Evolutionary conservation across 1,140 invertebrate species (phyloP).

Genomic region (Steinernema feltiae): DNA sequence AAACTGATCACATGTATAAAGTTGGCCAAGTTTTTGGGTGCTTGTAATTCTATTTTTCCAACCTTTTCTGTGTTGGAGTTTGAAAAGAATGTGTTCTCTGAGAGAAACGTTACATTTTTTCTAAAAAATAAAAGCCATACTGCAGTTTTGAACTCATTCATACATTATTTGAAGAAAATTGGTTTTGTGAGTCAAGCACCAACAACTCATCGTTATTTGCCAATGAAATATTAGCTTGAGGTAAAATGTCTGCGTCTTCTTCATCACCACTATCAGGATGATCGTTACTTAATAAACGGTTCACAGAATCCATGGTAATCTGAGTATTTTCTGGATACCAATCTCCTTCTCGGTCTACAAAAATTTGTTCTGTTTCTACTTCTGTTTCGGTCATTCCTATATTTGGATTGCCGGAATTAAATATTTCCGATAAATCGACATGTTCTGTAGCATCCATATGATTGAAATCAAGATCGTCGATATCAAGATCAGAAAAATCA

Average conservation of each 20-base stretch:
- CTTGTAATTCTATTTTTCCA: background rate
- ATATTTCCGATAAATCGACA: no score
- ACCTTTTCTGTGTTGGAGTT: background rate
- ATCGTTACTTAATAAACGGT: background rate
- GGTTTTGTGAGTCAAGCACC: no score
- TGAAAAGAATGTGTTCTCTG: conserved; percentile 28
- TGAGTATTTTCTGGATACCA: background rate
- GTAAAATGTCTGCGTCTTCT: background rate
- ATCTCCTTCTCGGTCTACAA: background rate
- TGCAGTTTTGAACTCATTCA: background rate
- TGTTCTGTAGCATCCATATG: no score
- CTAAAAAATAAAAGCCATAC: background rate
- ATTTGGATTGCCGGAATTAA: no score
- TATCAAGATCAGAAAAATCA: no score
- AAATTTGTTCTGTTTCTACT: background rate
- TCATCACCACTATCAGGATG: background rate
- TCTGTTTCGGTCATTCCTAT: no score
- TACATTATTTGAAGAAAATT: no score
- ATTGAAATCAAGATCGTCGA: no score
- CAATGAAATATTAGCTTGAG: no score
- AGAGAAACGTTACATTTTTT: conserved; percentile 18
- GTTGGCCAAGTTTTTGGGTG: background rate
- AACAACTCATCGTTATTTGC: no score
- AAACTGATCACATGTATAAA: background rate
- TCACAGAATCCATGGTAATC: background rate